A percentile compares a stretch with the other conserved stretches of the same genome.
Conservation (phyloP, 1,140 invertebrate genomes). For the Pogonomyrmex californicus region DNA sequence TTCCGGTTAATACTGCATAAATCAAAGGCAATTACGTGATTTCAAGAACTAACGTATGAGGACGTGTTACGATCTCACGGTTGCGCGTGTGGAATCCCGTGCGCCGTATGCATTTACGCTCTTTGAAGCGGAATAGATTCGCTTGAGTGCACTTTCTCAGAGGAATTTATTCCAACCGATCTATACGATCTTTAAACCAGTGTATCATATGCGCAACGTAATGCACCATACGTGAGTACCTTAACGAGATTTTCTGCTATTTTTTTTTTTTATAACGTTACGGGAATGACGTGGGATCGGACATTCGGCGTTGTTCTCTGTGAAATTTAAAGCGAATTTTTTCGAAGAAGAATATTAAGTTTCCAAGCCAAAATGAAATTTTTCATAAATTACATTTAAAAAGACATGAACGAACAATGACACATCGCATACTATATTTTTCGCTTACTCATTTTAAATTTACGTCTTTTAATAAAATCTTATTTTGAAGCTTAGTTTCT, state of each 20-base stretch:
- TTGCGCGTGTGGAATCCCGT: slow-evolving; percentile 11
- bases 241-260: not conserved
- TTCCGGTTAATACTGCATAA: slow-evolving; percentile 29
- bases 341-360: too few relatives aligned
- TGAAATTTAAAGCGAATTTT: too few relatives aligned
- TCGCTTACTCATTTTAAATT: not conserved
- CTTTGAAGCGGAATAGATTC: slow-evolving; percentile 61
- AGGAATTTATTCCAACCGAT: slow-evolving; percentile 45
- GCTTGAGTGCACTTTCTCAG: slow-evolving; percentile 63
- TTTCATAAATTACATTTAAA: not conserved
- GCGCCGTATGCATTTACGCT: slow-evolving; percentile 31
- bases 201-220: slow-evolving; percentile 16
- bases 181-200: slow-evolving; percentile 38
- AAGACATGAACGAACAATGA: not conserved
- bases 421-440: not conserved
- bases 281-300: not conserved
- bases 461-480: not conserved
- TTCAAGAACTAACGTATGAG: slow-evolving; percentile 31
- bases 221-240: not conserved
- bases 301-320: too few relatives aligned
- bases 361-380: not conserved
- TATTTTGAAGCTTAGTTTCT: not conserved
- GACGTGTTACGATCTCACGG: slow-evolving; percentile 54
- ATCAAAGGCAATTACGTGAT: slow-evolving; percentile 35
- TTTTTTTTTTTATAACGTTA: slow-evolving; percentile 28